Base-by-base conservation (phyloP, 2,888 invertebrate genomes). In the Pandemis cinnamomeana region DNA sequence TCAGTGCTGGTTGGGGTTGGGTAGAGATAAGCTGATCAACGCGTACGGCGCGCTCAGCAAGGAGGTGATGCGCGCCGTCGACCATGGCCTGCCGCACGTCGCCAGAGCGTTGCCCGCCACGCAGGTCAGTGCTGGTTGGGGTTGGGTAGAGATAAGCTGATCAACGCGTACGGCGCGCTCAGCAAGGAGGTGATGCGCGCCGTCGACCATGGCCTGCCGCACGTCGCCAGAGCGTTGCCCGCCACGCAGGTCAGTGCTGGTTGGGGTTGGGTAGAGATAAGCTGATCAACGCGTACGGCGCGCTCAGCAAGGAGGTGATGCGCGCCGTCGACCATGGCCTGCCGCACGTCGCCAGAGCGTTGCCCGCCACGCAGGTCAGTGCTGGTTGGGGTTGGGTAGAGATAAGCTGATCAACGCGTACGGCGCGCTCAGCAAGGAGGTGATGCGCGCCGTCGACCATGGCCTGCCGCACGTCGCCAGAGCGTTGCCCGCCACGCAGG, bases 401-500 rank as follows among this genome's bases (percentile, higher is more conserved):
- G 27, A n/a, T n/a, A 97, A 97, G 90, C 97, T 99, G 13, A 96
- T 99, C 80, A 96, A 97, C 86, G 97, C 98, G 71, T 98, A 99
- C 92, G 97, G 95, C 82, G 95, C 95, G 63, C 93, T 95, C 78
- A 96, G 95, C 88, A 96, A 96, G 90, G 96, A 96, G 89, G 96
- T 98, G 76, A 95, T 96, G 78, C 95, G 98, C 70, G 96, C 97
- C 61, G 98, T 99, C 2, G 99, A 99, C 87, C 96, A 96, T 64
- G 98, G 98, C 53, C 94, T 96, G 91, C 95, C 95, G 77, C 93
- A 95, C 61, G 95, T 98, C 76, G 98, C 98, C 61, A 95, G 95
- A 27, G 96, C 97, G 60, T 95, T 99, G 82, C 98, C 98, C 2
- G 96, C 98, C 0, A 96, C 97, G 77, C 96, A 97, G 86, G 92